Base-by-base conservation (phyloP, 2,113 vertebrate genomes). In the Myotis lucifugus region DNA sequence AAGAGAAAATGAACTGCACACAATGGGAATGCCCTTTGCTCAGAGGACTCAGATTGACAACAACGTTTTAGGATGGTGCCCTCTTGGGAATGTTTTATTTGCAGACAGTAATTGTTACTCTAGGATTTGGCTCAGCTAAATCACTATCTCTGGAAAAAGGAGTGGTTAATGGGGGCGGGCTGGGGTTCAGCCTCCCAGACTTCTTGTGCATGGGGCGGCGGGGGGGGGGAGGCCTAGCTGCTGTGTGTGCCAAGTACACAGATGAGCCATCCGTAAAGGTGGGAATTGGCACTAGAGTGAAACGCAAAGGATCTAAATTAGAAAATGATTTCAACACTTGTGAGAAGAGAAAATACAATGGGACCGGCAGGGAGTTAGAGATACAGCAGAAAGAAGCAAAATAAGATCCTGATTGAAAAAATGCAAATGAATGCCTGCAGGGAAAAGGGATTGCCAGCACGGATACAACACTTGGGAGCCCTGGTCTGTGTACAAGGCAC, bases 341-440 rank as follows among this genome's bases (percentile, higher is more conserved):
- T 0, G 5, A 91, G 73, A 66, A 88, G 85, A 78, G 77, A 92
- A 95, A 95, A 95, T 91, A 69, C 40, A 70, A 56, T 7, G 12
- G 42, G 18, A 27, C 66, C 73, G 29, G 77, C 88, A 88, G 70
- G 46, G 88, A 81, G 84, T 70, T 64, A 52, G 66, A 94, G 64
- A 46, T 29, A 54, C 17, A 85, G 69, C 72, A 88, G 46, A 90
- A 94, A 81, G 90, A 61, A 88, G 86, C 76, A 90, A 96, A 97
- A 85, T 90, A 93, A 88, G 67, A 74, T 70, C 77, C 56, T 88
- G 94, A 95, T 67, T 88, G 96, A 95, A 96, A 95, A 96, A 85
- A 93, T 94, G 92, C 95, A 97, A 88, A 95, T 81, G 88, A 90
- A 37, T 85, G 69, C 52, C 90, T 91, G 42, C 72, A 88, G 78